phyloP scores from a whole-genome alignment of 37 sponge, comb jelly and placozoan genomes.

The Axinella damicornis region DNA sequence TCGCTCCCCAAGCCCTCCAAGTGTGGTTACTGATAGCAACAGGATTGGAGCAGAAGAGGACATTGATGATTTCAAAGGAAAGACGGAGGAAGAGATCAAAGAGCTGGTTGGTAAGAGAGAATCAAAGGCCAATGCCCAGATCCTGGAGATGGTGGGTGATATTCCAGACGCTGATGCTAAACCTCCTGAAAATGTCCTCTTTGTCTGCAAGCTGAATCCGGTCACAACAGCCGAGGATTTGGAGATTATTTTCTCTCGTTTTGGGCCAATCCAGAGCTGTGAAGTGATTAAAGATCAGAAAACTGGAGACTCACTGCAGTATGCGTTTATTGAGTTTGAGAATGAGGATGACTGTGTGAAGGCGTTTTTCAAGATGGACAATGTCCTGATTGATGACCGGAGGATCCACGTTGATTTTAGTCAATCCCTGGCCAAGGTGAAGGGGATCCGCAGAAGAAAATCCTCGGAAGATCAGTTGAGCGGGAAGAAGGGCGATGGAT shows the following conservation, averaged over 20 bases:
- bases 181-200: slow-evolving; percentile 97
- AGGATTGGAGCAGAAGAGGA: slow-evolving; percentile 93
- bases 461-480: slow-evolving; percentile 10
- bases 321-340: slow-evolving; percentile 98
- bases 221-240: slow-evolving; percentile 95
- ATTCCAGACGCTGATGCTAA: slow-evolving; percentile 97
- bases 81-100: slow-evolving; percentile 81
- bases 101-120: slow-evolving; percentile 72
- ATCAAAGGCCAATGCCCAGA: slow-evolving; percentile 89
- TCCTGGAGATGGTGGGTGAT: slow-evolving; percentile 97
- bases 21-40: slow-evolving; percentile 47
- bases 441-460: slow-evolving; percentile 42
- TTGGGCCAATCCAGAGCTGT: slow-evolving; percentile 92
- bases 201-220: slow-evolving; percentile 98
- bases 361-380: slow-evolving; percentile 99
- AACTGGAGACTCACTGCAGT: slow-evolving; percentile 96
- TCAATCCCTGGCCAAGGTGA: slow-evolving; percentile 95
- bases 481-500: slow-evolving; percentile 23
- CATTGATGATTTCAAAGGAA: slow-evolving; percentile 88
- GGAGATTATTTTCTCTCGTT: slow-evolving; percentile 97
- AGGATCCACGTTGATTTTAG: slow-evolving; percentile 99
- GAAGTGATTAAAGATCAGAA: slow-evolving; percentile 98
- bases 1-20: slow-evolving; percentile 88
- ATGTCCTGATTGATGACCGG: slow-evolving; percentile 97
- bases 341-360: slow-evolving; percentile 93